Base-by-base conservation (phyloP, 1,140 invertebrate genomes). In the Saccostrea cuccullata region DNA sequence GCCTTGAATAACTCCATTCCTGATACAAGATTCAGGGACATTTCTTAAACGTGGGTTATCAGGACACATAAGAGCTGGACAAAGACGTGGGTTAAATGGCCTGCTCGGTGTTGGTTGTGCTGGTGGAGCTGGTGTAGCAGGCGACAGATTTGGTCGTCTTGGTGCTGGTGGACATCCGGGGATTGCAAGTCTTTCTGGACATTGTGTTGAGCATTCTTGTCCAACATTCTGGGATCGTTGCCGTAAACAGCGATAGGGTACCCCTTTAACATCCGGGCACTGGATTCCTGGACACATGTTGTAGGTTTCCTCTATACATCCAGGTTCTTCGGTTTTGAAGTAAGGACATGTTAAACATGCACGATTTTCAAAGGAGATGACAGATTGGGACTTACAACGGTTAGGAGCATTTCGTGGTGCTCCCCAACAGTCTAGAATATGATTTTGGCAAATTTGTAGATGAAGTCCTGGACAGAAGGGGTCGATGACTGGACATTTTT, bases 41-140 rank as follows among this genome's bases (percentile, higher is more conserved):
- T 30, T 30, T 47, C 47, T 47, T 47, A 47, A 47, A 13, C 23
- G 0, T 12, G 70, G 70, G 11, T 30, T 11, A 4, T 77, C 70
- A 3, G 70, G 70, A 77, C 70, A 77, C 70, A 77, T 77, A 77
- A 77, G 70, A 13, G 70, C 70, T 77, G 70, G 70, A 36, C 70
- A 77, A 1, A 77, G 70, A 4, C 26, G 70, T 30, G 70, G 70
- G 26, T 77, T 77, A 26, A 77, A 77, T 26, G 70, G 70, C 0
- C 26, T 23, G 13, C 26, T 77, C 30, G 70, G 70, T 77, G 70
- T 15, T 15, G 23, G 11, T 36, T 26, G 70, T 77, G 70, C 26
- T 15, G 23, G 11, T 36, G 70, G 70, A 30, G 70, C 70, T 12
- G 70, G 26, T 77, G 70, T 77, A 6, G 70, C 70, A 9, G 70